Evolutionary conservation across 2,797 vertebrate species (phyloP).

Genomic region (Myripristis murdjan): DNA sequence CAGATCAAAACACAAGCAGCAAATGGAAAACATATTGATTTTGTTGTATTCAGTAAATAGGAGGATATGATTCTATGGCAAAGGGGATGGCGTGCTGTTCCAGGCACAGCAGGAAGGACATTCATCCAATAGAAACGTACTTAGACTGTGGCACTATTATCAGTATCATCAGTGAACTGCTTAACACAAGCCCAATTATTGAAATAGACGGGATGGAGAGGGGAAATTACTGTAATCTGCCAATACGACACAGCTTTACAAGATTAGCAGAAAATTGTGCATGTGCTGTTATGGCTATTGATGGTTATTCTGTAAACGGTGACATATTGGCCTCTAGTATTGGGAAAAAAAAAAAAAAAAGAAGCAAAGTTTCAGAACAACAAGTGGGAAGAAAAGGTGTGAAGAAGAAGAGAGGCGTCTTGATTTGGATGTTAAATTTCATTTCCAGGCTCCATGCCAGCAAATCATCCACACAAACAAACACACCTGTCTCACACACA

Average conservation of each 20-base stretch:
- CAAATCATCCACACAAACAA: slow-evolving; percentile 25
- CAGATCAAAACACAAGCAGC: slow-evolving; percentile 31
- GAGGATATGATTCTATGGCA: slow-evolving; percentile 35
- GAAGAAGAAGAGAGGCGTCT: not conserved
- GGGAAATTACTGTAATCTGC: not conserved
- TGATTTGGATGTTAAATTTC: not conserved
- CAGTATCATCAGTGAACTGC: not conserved
- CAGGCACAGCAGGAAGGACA: not conserved
- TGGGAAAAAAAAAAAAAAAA: no score
- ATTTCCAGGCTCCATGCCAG: slow-evolving; percentile 1
- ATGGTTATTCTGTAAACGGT: no score
- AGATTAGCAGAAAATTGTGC: not conserved
- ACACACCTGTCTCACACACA: not conserved
- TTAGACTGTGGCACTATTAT: not conserved
- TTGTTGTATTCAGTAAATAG: slow-evolving; percentile 43
- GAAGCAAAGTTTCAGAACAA: not conserved
- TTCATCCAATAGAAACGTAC: not conserved
- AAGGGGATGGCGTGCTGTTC: slow-evolving; percentile 16
- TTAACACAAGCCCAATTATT: not conserved
- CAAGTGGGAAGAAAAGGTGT: not conserved
- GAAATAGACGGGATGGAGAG: not conserved
- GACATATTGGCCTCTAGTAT: no score
- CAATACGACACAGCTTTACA: not conserved
- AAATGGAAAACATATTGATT: slow-evolving; percentile 57
- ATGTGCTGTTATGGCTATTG: not conserved